Conservation (phyloP, 2,888 invertebrate species). For the Hyposoter dolosus region DNA sequence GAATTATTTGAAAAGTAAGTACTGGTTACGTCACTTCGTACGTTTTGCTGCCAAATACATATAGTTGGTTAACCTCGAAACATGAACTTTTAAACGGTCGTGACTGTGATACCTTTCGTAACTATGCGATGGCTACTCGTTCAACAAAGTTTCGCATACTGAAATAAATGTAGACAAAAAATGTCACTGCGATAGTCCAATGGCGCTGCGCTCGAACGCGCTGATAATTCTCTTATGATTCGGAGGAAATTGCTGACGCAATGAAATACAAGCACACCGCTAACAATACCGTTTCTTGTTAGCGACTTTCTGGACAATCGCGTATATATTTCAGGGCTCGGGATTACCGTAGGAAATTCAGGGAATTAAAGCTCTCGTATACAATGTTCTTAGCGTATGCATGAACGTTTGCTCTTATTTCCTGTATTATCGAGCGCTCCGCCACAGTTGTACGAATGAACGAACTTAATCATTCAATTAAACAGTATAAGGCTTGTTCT, state of each 20-base stretch:
- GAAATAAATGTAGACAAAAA: conserved; percentile 10
- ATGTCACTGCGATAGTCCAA: conserved; percentile 27
- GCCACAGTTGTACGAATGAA: conserved; percentile 25
- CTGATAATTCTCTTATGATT: conserved; percentile 17
- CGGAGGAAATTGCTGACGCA: conserved; percentile 26
- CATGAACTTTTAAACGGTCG: conserved; percentile 13
- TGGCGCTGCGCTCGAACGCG: conserved; percentile 26
- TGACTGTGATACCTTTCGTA: background rate
- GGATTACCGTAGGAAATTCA: background rate
- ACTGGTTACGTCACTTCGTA: background rate
- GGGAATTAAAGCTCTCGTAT: background rate
- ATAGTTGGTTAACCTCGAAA: conserved; percentile 19
- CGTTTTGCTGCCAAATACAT: background rate
- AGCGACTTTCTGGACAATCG: background rate
- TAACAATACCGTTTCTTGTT: background rate
- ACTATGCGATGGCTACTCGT: background rate
- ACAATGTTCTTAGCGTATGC: background rate
- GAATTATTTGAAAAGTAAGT: conserved; percentile 17
- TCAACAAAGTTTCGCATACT: background rate
- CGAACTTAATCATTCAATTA: conserved; percentile 63
- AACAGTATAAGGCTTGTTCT: conserved; percentile 55
- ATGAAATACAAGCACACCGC: conserved; percentile 2
- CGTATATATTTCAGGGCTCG: background rate
- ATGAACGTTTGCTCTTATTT: background rate
- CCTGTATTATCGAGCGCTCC: conserved; percentile 1